Conservation (phyloP, 2,113 vertebrate species). For the Bos javanicus region DNA sequence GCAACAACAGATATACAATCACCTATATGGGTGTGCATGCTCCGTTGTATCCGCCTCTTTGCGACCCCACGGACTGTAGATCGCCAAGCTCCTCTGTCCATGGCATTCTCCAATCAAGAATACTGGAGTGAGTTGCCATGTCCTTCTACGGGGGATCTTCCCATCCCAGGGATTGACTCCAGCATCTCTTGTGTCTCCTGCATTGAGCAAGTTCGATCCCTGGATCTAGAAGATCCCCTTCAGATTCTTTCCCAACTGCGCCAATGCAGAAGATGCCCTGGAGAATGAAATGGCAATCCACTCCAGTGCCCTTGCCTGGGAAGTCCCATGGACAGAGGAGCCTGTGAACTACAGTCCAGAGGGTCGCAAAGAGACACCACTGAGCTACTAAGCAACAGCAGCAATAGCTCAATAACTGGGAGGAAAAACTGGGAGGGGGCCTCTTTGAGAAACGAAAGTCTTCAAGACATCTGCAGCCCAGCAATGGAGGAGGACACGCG, state of each 20-base stretch:
- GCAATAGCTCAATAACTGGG: not conserved
- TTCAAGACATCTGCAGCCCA: accelerated
- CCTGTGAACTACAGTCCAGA: not conserved
- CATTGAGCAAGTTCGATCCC: not conserved
- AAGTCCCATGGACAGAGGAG: not conserved
- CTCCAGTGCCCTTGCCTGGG: not conserved
- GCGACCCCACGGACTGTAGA: accelerated
- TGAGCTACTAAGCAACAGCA: not conserved
- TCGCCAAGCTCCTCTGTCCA: not conserved
- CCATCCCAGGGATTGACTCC: not conserved
- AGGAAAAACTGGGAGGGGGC: too few relatives aligned
- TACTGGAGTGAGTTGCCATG: not conserved
- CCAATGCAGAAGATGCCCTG: not conserved
- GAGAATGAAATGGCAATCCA: not conserved
- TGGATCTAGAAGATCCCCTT: not conserved
- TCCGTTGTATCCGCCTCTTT: not conserved
- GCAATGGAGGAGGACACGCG: not conserved
- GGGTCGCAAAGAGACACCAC: not conserved
- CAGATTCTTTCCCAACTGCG: not conserved
- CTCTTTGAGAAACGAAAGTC: not conserved
- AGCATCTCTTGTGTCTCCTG: not conserved
- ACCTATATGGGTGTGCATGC: not conserved
- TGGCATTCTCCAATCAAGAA: not conserved
- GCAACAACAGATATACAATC: not conserved
- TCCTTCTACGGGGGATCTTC: not conserved